These are phyloP conservation scores for Grantiella picta DNA, from an alignment of 2,113 vertebrate genomes.

Conservation along the genomic window DNA sequence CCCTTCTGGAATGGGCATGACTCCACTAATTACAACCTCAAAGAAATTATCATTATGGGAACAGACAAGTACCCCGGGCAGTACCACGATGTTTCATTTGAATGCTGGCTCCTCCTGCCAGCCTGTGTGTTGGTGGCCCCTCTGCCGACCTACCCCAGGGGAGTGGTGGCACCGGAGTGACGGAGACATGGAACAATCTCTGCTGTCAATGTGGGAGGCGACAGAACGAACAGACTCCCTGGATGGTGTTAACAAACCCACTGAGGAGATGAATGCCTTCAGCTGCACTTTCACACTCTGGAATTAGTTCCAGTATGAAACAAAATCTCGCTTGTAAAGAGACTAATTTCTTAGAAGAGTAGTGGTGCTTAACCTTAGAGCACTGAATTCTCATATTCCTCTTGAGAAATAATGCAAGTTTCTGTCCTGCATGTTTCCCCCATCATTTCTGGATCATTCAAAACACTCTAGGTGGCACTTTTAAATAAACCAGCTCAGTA, in stretches of 20 bases:
- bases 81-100: neutral
- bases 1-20: neutral
- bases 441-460: neutral
- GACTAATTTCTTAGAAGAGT: neutral
- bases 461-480: neutral
- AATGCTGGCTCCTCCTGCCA: neutral
- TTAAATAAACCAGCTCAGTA: neutral
- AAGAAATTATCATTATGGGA: slow-evolving; percentile 9
- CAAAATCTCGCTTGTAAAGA: slow-evolving; percentile 11
- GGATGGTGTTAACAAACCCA: slow-evolving; percentile 32
- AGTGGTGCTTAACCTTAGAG: neutral
- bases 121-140: slow-evolving; percentile 12
- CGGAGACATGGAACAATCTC: slow-evolving; percentile 41
- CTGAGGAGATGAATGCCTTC: slow-evolving; percentile 18
- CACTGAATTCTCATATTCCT: neutral
- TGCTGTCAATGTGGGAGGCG: slow-evolving; percentile 29
- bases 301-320: neutral
- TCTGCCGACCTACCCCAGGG: slow-evolving; percentile 35
- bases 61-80: slow-evolving; percentile 50
- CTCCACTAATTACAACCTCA: slow-evolving; percentile 54
- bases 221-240: neutral
- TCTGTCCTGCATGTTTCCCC: neutral
- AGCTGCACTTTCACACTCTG: slow-evolving; percentile 26
- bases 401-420: neutral
- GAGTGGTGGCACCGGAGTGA: neutral